These are phyloP conservation scores for Tichodroma muraria DNA, from an alignment of 2,113 vertebrate genomes.

Conservation along the genomic window DNA sequence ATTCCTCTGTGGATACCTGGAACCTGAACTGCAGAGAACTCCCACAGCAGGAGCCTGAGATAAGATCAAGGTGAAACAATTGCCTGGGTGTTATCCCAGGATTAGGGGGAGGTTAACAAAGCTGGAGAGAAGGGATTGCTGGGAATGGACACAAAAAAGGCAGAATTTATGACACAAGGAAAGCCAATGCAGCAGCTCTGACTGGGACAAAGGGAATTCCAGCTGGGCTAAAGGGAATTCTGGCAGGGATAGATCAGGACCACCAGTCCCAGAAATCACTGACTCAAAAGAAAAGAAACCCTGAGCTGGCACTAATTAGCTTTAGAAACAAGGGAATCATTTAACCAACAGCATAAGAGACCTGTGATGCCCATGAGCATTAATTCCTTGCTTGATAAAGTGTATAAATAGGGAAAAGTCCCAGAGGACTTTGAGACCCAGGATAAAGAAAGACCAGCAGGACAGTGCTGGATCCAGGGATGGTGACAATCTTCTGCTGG, in stretches of 20 bases:
- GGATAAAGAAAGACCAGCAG: background rate
- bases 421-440: background rate
- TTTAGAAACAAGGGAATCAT: background rate
- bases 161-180: background rate
- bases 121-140: background rate
- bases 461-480: fast-evolving
- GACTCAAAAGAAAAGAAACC: background rate
- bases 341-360: background rate
- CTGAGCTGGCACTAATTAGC: background rate
- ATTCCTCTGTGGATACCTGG: background rate
- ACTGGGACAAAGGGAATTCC: background rate
- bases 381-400: background rate
- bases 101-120: background rate
- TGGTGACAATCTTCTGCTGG: background rate
- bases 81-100: background rate
- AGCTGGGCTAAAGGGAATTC: background rate
- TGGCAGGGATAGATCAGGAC: background rate
- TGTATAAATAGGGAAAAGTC: background rate
- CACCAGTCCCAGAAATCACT: background rate
- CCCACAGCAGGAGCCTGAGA: background rate
- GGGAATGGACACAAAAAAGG: background rate
- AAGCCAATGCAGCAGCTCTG: background rate
- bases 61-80: background rate
- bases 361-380: background rate
- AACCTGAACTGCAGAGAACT: background rate